Percentiles rank a stretch among this genome's conserved stretches.
phyloP scores from a whole-genome alignment of 2,888 invertebrate genomes.

The Gymnocheta viridis region DNA sequence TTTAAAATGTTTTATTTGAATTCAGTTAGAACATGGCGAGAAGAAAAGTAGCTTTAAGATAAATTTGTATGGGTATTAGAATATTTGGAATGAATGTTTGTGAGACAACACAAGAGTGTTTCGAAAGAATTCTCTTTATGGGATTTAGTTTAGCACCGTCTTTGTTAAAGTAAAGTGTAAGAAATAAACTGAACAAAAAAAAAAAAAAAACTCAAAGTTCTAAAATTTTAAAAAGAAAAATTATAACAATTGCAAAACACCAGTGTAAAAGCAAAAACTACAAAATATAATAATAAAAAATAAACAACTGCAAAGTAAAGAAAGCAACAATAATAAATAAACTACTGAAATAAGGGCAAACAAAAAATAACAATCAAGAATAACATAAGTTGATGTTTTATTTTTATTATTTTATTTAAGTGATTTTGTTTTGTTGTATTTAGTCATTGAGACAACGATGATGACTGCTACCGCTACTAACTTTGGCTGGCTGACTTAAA shows the following conservation, averaged over 20 bases:
- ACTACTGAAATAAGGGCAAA: slow-evolving; percentile 51
- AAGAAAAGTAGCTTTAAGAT: slow-evolving; percentile 37
- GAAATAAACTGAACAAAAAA: slow-evolving; percentile 12
- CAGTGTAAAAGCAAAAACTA: slow-evolving; percentile 36
- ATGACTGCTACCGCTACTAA: slow-evolving; percentile 9
- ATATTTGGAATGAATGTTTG: background rate
- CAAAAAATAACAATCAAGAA: slow-evolving; percentile 31
- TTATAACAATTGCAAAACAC: slow-evolving; percentile 46
- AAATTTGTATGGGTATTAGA: background rate
- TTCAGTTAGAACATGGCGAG: slow-evolving; percentile 28
- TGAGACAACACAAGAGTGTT: slow-evolving; percentile 31
- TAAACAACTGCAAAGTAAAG: slow-evolving; percentile 29
- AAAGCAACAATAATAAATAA: slow-evolving; percentile 53
- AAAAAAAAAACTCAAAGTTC: background rate
- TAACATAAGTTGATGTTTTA: slow-evolving; percentile 29
- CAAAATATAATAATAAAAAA: slow-evolving; percentile 6
- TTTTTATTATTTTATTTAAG: slow-evolving; percentile 7
- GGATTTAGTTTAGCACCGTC: slow-evolving; percentile 55
- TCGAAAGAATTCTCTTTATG: slow-evolving; percentile 56
- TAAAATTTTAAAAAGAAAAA: slow-evolving; percentile 6
- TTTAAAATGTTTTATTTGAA: slow-evolving; percentile 26
- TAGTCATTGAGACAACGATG: slow-evolving; percentile 56
- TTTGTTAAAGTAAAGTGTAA: slow-evolving; percentile 50
- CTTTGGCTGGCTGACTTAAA: slow-evolving; percentile 6
- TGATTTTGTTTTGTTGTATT: slow-evolving; percentile 44